Percentiles rank a stretch among this genome's conserved stretches.
Conservation (phyloP, 2,113 vertebrate species). For the Pholis gunnellus region DNA sequence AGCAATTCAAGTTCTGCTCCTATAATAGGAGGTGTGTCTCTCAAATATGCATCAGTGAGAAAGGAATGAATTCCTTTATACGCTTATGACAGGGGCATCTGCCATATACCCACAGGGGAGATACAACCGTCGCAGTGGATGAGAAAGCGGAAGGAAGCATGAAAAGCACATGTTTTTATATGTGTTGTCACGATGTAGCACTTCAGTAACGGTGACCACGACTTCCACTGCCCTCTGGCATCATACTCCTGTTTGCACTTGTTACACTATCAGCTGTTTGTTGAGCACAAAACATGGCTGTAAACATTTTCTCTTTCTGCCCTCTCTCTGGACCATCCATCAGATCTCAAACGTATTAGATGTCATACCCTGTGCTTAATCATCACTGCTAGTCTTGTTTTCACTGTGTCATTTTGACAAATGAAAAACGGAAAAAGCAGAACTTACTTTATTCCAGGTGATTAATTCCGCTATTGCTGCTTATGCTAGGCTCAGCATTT, state of each 20-base stretch:
- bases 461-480: conserved; percentile 62
- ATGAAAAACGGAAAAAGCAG: conserved; percentile 61
- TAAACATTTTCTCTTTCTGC: conserved; percentile 19
- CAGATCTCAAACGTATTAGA: conserved; percentile 65
- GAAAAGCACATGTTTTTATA: conserved; percentile 13
- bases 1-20: conserved; percentile 35
- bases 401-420: conserved; percentile 62
- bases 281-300: conserved; percentile 1
- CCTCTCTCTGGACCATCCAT: conserved; percentile 47
- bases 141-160: conserved; percentile 4
- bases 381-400: conserved; percentile 59
- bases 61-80: conserved; percentile 43
- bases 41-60: conserved; percentile 39
- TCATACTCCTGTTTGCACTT: not conserved
- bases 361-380: conserved; percentile 66
- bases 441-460: conserved; percentile 66
- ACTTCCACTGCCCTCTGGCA: conserved; percentile 24
- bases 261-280: conserved; percentile 35
- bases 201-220: conserved; percentile 28
- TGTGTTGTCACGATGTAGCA: conserved; percentile 34
- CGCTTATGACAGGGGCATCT: conserved; percentile 43
- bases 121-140: conserved; percentile 4
- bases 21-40: conserved; percentile 18
- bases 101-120: conserved; percentile 28
- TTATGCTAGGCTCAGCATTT: conserved; percentile 41